Evolutionary conservation across 2,113 vertebrate genomes (phyloP), one percentile per base, ranked within the genome.

Genomic region (Halichoerus grypus): DNA sequence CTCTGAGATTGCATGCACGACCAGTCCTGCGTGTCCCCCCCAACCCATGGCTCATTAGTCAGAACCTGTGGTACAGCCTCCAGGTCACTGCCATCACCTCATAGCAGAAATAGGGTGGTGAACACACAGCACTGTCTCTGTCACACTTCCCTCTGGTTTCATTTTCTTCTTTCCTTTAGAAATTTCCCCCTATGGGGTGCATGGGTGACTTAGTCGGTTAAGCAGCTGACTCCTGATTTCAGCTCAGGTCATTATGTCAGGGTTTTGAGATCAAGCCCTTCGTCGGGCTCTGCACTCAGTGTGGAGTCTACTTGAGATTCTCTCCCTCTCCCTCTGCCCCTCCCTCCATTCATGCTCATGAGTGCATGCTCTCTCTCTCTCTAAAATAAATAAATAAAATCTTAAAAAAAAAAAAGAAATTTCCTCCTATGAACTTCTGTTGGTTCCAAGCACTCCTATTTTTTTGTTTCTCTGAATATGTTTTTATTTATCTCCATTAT

Each of bases 391-490:
- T 69, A 69, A 69, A 69, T 69, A 69, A 19, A 18, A 65, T 65
- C 63, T 69, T 69, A 11, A 26, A n/a, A 67, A n/a, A 36, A 36
- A 16, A 8, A n/a, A n/a, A 59, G 19, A 76, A 42, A 74, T 39
- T 13, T 83, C 12, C 49, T 69, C 15, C 2, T 11, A 4, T 71
- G 88, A 93, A 28, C 36, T 61, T 53, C 16, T 59, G 2, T 69
- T 69, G 19, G 19, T 61, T 84, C 7, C 36, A 86, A 98, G 46
- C 10, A 31, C 1, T 88, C 19, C 85, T 65, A 19, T 42, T 71
- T 90, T 86, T 83, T 42, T 65, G 26, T 80, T 90, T 53, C 28
- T 95, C 61, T 79, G 33, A 82, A 51, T 31, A 84, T 84, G 67
- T 42, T 28, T 46, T 42, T 80, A 76, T 49, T 76, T 79, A 67